Percentiles rank a stretch among this genome's conserved stretches.
Evolutionary conservation across 64 coral and sea anemone genomes (phyloP).

Genomic region (Orbicella faveolata): DNA sequence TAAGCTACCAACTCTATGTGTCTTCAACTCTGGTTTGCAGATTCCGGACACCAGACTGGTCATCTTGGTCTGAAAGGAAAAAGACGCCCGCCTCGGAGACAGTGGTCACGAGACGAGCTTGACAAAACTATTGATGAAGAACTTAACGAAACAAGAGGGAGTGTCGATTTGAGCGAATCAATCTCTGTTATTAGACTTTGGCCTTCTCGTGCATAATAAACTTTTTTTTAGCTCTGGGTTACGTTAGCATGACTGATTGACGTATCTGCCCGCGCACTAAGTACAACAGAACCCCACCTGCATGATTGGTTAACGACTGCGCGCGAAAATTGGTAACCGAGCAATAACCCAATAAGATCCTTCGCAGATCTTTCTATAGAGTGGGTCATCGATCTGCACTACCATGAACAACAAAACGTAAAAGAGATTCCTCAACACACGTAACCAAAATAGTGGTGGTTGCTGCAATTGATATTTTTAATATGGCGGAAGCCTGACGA

Average conservation of each 20-base stretch:
- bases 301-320: no score
- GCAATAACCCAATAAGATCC: no score
- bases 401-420: no score
- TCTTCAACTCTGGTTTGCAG: not conserved
- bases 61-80: constrained; percentile 1
- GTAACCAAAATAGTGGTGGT: no score
- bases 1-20: not conserved
- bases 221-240: not conserved
- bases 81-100: not conserved
- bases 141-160: not conserved
- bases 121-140: not conserved
- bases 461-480: no score
- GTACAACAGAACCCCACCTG: no score
- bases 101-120: not conserved
- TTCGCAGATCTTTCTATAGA: no score
- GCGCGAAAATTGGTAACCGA: no score
- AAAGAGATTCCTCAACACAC: no score
- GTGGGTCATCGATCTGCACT: no score
- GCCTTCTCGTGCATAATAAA: constrained; percentile 9
- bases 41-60: not conserved
- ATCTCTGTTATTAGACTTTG: constrained; percentile 13
- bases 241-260: not conserved
- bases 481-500: no score
- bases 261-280: no score
- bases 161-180: not conserved